Conservation (phyloP, 2,113 vertebrate genomes). For the Callithrix jacchus region DNA sequence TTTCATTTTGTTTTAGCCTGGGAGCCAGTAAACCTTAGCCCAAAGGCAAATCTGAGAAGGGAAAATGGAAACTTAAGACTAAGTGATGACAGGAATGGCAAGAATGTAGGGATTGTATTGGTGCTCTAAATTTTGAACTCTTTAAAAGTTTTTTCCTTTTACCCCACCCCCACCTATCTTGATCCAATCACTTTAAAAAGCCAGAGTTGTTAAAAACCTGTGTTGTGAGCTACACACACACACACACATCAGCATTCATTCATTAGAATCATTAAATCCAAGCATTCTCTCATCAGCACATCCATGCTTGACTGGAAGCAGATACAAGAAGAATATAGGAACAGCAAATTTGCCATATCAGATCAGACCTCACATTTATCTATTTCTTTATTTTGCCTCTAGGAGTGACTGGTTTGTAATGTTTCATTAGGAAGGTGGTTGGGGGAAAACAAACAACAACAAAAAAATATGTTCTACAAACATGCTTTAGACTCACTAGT, state of each 20-base stretch:
- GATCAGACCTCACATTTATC: slow-evolving; percentile 58
- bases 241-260: neutral
- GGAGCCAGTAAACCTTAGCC: slow-evolving; percentile 53
- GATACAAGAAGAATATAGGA: slow-evolving; percentile 49
- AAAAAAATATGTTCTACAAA: slow-evolving; percentile 58
- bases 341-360: slow-evolving; percentile 66
- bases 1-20: slow-evolving; percentile 77
- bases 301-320: slow-evolving; percentile 32
- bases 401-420: slow-evolving; percentile 53
- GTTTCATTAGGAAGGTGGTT: slow-evolving; percentile 31
- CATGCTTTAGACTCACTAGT: slow-evolving; percentile 40
- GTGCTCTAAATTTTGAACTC: slow-evolving; percentile 52
- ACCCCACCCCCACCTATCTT: neutral
- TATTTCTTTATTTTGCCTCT: slow-evolving; percentile 63
- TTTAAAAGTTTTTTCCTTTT: neutral
- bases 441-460: slow-evolving; percentile 2
- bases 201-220: neutral
- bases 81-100: slow-evolving; percentile 44
- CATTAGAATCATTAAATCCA: slow-evolving; percentile 10
- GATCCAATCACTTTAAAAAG: slow-evolving; percentile 46
- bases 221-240: slow-evolving; percentile 25
- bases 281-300: neutral
- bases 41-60: slow-evolving; percentile 28
- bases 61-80: slow-evolving; percentile 55
- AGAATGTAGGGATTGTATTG: neutral